Evolutionary conservation across 2,888 invertebrate genomes (phyloP).

Genomic region (Hartigia nigra): DNA sequence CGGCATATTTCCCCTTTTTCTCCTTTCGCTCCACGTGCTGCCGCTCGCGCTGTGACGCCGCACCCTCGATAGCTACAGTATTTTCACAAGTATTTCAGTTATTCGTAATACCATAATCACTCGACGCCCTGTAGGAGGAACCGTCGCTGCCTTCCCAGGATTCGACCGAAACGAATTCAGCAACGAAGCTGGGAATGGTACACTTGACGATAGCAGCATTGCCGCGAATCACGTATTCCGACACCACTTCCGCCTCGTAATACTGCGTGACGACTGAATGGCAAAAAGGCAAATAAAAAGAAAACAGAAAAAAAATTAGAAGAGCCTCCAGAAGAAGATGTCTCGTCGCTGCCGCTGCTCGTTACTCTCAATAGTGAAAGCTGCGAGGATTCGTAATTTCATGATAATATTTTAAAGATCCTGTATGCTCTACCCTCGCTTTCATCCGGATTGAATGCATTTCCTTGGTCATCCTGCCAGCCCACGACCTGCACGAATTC

Average conservation of each 20-base stretch:
- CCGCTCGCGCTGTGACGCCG: neutral
- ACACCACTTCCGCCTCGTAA: slow-evolving; percentile 90
- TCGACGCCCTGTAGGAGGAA: slow-evolving; percentile 77
- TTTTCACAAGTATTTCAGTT: too few species aligned
- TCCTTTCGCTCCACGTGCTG: neutral
- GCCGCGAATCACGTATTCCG: slow-evolving; percentile 89
- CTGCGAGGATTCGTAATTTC: slow-evolving; percentile 16
- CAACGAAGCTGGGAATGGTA: slow-evolving; percentile 89
- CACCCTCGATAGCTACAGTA: neutral
- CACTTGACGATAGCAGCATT: slow-evolving; percentile 90
- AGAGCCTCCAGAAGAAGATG: neutral
- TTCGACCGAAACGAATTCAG: slow-evolving; percentile 91
- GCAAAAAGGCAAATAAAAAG: neutral
- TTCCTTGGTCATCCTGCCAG: slow-evolving; percentile 73
- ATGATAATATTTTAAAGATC: neutral
- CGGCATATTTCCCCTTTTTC: neutral
- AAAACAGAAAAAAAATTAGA: slow-evolving; percentile 4
- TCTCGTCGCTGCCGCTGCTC: slow-evolving; percentile 18
- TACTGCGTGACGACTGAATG: slow-evolving; percentile 85
- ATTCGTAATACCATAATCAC: slow-evolving; percentile 76
- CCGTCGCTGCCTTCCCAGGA: slow-evolving; percentile 79
- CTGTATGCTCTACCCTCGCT: slow-evolving; percentile 48
- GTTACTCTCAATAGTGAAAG: slow-evolving; percentile 6
- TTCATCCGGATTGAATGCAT: slow-evolving; percentile 60
- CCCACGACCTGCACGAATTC: slow-evolving; percentile 92